Conservation (phyloP, 92 coral and sea anemone genomes). For the Epizoanthus illoricatus region DNA sequence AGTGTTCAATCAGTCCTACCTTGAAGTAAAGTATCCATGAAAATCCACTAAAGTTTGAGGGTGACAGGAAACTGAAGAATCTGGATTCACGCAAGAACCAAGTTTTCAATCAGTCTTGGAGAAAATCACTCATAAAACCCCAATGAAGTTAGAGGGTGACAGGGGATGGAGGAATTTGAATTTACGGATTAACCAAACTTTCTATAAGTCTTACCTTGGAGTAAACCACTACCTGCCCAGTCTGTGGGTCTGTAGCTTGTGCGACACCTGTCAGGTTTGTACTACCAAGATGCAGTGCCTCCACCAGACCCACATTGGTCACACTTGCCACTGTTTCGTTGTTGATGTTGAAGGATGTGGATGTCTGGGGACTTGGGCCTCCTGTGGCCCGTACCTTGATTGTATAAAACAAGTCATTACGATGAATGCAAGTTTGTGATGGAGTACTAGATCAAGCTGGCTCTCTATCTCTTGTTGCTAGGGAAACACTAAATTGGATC, state of each 20-base stretch:
- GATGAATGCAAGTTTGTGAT: no score
- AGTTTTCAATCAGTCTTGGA: constrained; percentile 29
- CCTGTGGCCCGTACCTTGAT: constrained; percentile 88
- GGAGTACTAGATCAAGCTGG: no score
- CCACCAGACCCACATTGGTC: constrained; percentile 85
- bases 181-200: background rate
- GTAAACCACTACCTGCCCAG: constrained; percentile 74
- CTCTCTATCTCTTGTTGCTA: no score
- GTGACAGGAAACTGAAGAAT: no score
- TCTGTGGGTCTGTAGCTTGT: constrained; percentile 83
- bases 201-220: constrained; percentile 70
- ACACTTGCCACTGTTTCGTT: constrained; percentile 88
- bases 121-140: constrained; percentile 30
- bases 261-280: constrained; percentile 89
- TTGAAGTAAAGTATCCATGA: no score
- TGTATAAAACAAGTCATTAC: no score
- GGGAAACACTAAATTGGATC: no score
- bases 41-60: no score
- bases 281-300: constrained; percentile 80
- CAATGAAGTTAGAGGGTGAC: no score
- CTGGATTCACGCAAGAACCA: no score
- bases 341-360: constrained; percentile 82
- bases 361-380: constrained; percentile 96
- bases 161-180: background rate
- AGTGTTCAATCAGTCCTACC: no score